phyloP scores from a whole-genome alignment of 2,888 invertebrate genomes.

The Melieria picta region DNA sequence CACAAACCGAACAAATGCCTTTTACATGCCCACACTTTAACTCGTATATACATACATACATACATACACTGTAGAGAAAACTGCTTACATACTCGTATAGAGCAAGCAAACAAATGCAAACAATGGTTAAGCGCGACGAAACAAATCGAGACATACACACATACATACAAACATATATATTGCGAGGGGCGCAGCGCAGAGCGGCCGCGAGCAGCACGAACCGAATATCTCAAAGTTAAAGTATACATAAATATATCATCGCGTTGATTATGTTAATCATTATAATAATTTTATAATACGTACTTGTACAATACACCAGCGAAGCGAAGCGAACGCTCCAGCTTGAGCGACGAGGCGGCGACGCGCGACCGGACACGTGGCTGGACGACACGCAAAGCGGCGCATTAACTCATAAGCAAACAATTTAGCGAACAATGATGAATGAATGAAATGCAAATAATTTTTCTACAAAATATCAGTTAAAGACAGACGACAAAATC shows the following conservation, averaged over 20 bases:
- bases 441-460: neutral
- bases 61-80: conserved; percentile 24
- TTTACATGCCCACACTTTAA: conserved; percentile 49
- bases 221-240: conserved; percentile 17
- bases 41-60: conserved; percentile 24
- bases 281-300: conserved; percentile 15
- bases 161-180: neutral
- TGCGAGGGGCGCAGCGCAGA: neutral
- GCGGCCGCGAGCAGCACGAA: no score
- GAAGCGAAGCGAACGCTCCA: no score
- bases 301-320: no score
- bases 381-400: no score
- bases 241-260: conserved; percentile 44
- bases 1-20: conserved; percentile 50
- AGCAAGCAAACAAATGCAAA: neutral
- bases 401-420: neutral
- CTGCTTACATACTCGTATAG: neutral
- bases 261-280: conserved; percentile 52
- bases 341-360: no score
- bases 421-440: neutral
- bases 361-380: no score
- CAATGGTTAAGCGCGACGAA: no score
- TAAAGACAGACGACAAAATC: neutral
- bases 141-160: neutral
- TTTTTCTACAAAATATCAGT: conserved; percentile 3